These are phyloP conservation scores for Syritta pipiens DNA, from an alignment of 2,888 invertebrate species.

Conservation along the genomic window DNA sequence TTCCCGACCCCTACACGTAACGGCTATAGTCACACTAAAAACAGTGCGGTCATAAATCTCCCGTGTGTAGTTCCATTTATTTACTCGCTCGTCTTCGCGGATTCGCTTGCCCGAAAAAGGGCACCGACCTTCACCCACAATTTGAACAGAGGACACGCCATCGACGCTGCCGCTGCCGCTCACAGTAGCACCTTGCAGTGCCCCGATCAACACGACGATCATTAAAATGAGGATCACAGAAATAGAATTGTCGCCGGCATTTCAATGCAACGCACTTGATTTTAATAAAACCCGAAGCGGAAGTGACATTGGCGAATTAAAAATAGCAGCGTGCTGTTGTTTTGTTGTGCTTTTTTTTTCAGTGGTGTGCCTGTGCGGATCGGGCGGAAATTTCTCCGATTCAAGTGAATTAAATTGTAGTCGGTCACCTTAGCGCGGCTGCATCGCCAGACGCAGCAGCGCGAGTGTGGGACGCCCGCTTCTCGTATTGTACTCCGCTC, in stretches of 20 bases:
- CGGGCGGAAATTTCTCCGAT: constrained; percentile 59
- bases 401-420: constrained; percentile 43
- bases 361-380: no score
- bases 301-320: constrained; percentile 49
- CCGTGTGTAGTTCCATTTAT: no score
- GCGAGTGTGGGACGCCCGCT: constrained; percentile 14
- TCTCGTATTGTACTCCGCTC: constrained; percentile 45
- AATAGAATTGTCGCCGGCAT: constrained; percentile 57
- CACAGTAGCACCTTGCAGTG: constrained; percentile 60
- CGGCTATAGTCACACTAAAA: no score
- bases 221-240: constrained; percentile 34
- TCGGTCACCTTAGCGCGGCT: constrained; percentile 55
- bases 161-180: no score
- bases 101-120: constrained; percentile 33
- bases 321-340: constrained; percentile 42
- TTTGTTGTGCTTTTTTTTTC: constrained; percentile 11
- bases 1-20: no score
- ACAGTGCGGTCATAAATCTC: no score
- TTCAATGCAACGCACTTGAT: constrained; percentile 68
- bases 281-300: constrained; percentile 51
- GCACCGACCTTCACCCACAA: constrained; percentile 37
- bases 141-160: constrained; percentile 29
- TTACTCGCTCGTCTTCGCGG: no score
- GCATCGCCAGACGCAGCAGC: constrained; percentile 29
- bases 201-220: constrained; percentile 31